phyloP scores from a whole-genome alignment of 2,113 vertebrate genomes.

The Sebastes fasciatus region DNA sequence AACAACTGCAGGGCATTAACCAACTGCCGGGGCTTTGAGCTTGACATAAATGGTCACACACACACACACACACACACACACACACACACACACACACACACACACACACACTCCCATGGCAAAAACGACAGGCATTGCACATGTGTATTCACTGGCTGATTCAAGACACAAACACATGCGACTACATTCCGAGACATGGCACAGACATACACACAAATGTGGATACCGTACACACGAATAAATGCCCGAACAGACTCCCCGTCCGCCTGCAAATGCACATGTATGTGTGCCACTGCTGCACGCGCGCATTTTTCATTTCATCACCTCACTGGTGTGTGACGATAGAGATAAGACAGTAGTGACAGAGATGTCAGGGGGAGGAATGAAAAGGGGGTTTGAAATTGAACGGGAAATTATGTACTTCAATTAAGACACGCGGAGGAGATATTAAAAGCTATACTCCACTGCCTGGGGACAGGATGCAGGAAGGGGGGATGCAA shows the following conservation, averaged over 20 bases:
- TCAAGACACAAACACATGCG: conserved; percentile 8
- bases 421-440: conserved; percentile 80
- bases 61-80: not conserved
- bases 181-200: conserved; percentile 6
- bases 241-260: not conserved
- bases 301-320: conserved; percentile 70
- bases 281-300: conserved; percentile 21
- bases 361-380: conserved; percentile 74
- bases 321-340: conserved; percentile 77
- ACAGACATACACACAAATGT: not conserved
- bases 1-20: conserved; percentile 66
- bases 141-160: conserved; percentile 1
- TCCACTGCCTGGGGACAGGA: conserved; percentile 73
- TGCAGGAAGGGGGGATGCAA: conserved; percentile 60
- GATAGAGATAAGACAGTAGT: conserved; percentile 75
- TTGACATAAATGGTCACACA: conserved; percentile 52
- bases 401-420: conserved; percentile 82
- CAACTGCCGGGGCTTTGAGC: conserved; percentile 49
- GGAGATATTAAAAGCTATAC: conserved; percentile 80
- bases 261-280: conserved; percentile 17
- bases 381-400: conserved; percentile 45
- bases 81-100: no score
- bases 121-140: conserved; percentile 45
- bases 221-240: conserved; percentile 1
- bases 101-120: conserved; percentile 25